Conservation (phyloP, 2,888 invertebrate species). For the Zygogramma bicolorata region DNA sequence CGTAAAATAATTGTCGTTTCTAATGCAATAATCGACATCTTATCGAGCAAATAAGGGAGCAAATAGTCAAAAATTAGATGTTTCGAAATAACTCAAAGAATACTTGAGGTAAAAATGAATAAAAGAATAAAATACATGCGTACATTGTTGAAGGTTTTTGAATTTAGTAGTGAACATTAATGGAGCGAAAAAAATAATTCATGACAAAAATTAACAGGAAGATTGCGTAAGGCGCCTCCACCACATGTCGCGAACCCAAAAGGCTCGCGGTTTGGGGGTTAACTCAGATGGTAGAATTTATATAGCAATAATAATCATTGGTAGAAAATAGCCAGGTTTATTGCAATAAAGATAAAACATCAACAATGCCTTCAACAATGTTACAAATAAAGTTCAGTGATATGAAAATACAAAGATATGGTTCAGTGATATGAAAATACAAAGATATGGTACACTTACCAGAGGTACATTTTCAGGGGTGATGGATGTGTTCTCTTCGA, state of each 20-base stretch:
- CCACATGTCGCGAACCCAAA: too few relatives aligned
- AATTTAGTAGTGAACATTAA: too few relatives aligned
- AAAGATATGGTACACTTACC: too few relatives aligned
- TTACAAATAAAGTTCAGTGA: too few relatives aligned
- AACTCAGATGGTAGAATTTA: neutral
- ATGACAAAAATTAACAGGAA: neutral
- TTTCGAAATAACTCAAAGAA: neutral
- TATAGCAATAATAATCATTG: neutral
- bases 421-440: too few relatives aligned
- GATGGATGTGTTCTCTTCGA: too few relatives aligned
- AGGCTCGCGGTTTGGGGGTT: neutral
- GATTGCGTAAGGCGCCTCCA: neutral
- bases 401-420: too few relatives aligned
- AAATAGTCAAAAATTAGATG: neutral
- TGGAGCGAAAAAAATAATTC: too few relatives aligned
- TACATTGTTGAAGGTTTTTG: neutral
- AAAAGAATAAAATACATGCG: neutral
- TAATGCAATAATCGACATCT: neutral
- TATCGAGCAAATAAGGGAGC: neutral
- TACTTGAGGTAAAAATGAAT: neutral
- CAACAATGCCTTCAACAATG: too few relatives aligned
- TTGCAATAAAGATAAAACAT: too few relatives aligned
- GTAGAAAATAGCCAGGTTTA: too few relatives aligned
- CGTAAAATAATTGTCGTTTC: neutral
- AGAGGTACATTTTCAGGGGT: too few relatives aligned